Conservation (phyloP, 1,140 invertebrate genomes). For the Bombus polaris region DNA sequence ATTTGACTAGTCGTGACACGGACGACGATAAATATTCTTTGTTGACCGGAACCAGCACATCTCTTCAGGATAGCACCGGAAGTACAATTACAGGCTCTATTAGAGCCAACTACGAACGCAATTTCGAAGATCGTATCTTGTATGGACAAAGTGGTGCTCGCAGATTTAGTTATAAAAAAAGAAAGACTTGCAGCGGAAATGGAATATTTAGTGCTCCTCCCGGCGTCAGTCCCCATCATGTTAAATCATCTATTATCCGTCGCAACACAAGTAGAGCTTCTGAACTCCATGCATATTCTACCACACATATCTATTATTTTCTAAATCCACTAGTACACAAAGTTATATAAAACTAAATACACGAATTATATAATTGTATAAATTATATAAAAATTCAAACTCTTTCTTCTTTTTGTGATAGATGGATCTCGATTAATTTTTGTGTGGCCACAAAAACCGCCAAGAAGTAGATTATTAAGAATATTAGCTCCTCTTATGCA, state of each 20-base stretch:
- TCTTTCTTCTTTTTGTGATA: conserved; percentile 35
- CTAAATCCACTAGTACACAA: background rate
- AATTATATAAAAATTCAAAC: background rate
- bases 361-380: background rate
- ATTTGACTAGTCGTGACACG: conserved; percentile 39
- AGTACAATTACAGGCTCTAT: conserved; percentile 55
- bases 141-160: conserved; percentile 37
- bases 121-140: conserved; percentile 53
- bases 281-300: background rate
- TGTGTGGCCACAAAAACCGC: conserved; percentile 76
- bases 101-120: conserved; percentile 39
- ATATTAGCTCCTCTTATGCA: conserved; percentile 69
- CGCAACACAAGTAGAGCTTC: conserved; percentile 57
- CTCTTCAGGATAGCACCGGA: conserved; percentile 56
- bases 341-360: background rate
- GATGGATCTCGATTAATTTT: conserved; percentile 76
- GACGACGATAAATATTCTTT: conserved; percentile 61
- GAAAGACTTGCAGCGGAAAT: conserved; percentile 46
- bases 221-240: conserved; percentile 70
- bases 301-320: background rate
- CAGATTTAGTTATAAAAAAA: conserved; percentile 63
- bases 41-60: conserved; percentile 57
- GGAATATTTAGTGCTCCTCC: conserved; percentile 65
- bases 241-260: conserved; percentile 65
- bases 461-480: conserved; percentile 59